Base-by-base conservation (phyloP, 2,113 vertebrate genomes). In the Saccopteryx bilineata region DNA sequence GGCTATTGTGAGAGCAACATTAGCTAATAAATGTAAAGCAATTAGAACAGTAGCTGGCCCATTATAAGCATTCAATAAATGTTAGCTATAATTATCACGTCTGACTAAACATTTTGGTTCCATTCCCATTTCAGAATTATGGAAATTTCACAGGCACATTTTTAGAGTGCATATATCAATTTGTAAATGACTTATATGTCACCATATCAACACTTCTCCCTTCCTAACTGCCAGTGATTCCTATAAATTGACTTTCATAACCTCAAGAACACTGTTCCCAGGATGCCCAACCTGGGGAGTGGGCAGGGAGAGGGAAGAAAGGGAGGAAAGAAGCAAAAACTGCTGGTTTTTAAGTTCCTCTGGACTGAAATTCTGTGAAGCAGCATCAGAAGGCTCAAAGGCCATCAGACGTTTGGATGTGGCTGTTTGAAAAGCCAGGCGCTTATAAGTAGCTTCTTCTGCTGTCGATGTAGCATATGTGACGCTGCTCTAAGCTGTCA, bases 81-180 rank as follows among this genome's bases (percentile, higher is more conserved):
- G 96, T 93, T 97, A 96, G 91, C 97, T 97, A 89, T 95, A 96
- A 97, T 97, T 96, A 97, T 89, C 95, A 50, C 83, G 92, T 97
- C 97, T 97, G 96, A 97, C 96, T 98, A 97, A 96, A 96, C 96
- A 96, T 97, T 95, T 93, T 96, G 96, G 94, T 98, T 65, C 89
- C 91, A 83, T 84, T 95, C 91, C 94, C 90, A 95, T 94, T 97
- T 97, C 96, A 92, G 92, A 97, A 95, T 96, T 93, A 94, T n/a
- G 80, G 71, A 94, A 88, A 88, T 96, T 96, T 84, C 91, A 90
- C 74, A 84, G 71, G 87, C 80, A 65, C 95, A 95, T 97, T 95
- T 96, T 97, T 96, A 97, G 97, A 84, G 94, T 79, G 87, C 86
- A 96, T 86, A 78, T 76, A 96, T 95, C 94, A 91, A 95, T 94